Evolutionary conservation across 2,888 invertebrate genomes (phyloP), one percentile per base, ranked within the genome.

Genomic region (Tridacna gigas): DNA sequence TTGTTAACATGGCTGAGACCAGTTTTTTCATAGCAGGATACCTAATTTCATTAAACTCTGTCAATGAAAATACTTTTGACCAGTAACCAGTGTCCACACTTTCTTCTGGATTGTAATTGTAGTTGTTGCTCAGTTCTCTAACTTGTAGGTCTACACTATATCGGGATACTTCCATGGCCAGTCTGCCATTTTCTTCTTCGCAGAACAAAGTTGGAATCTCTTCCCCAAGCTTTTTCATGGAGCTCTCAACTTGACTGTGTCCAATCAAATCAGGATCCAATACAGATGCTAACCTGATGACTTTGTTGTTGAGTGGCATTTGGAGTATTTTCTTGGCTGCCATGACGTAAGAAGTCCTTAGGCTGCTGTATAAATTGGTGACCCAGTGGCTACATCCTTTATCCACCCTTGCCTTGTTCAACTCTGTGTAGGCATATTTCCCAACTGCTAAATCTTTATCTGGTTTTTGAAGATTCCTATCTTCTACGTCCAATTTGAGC

Each of bases 381-480:
- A 80, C 76, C 80, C 80, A 80, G 60, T 66, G 61, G 47, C 60
- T 28, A 63, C 76, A 80, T 61, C 26, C 45, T 71, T 75, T 80
- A 22, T 80, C 80, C 13, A 80, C 12, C 20, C 79, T 63, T 18
- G 74, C 79, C 51, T 71, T 80, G 63, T 80, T 80, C 63, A 80
- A n/a, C 22, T 37, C 69, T 47, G 60, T 61, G 65, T 56, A 80
- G 47, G 80, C 80, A 74, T 47, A 83, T 22, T 77, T 73, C n/a
- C 83, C 83, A 20, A 83, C 83, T n/a, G 22, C 13, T 26, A 83
- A 20, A 15, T 83, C 79, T 20, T 79, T 83, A 74, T 83, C 79
- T 47, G 77, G 20, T 45, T 83, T 83, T 37, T 82, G 82, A 15
- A 82, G 20, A 37, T 13, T 22, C 18, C 25, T 51, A n/a, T 82